These are phyloP conservation scores for Vesta saturnalis DNA, from an alignment of 2,888 invertebrate species.

Conservation along the genomic window DNA sequence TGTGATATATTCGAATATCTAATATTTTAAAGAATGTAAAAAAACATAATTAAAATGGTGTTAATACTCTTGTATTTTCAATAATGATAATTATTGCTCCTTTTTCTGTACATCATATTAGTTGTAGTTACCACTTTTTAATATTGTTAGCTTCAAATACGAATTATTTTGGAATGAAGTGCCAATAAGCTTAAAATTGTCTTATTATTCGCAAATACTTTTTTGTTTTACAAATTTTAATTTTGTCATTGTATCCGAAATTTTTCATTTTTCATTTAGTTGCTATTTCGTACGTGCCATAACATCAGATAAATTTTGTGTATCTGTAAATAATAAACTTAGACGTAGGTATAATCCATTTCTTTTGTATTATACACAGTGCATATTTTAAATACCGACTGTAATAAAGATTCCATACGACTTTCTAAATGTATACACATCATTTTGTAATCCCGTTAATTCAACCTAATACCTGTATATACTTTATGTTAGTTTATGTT, in stretches of 20 bases:
- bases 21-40: conserved; percentile 22
- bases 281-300: conserved; percentile 7
- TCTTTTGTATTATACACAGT: not conserved
- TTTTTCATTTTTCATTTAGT: not conserved
- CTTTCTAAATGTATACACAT: no score
- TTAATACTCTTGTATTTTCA: conserved; percentile 29
- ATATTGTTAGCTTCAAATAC: conserved; percentile 13
- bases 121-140: conserved; percentile 45
- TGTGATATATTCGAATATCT: conserved; percentile 52
- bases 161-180: conserved; percentile 3
- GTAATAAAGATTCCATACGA: no score
- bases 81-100: conserved; percentile 11
- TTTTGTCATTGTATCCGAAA: no score
- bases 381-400: not conserved
- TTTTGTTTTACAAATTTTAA: not conserved
- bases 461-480: no score
- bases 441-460: no score
- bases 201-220: not conserved
- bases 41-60: conserved; percentile 22
- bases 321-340: conserved; percentile 4
- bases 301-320: conserved; percentile 3
- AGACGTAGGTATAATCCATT: not conserved
- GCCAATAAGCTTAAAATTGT: conserved; percentile 14
- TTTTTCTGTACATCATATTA: conserved; percentile 32
- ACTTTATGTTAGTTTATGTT: no score